phyloP scores from a whole-genome alignment of 2,113 vertebrate species.

The Rallus limicola region DNA sequence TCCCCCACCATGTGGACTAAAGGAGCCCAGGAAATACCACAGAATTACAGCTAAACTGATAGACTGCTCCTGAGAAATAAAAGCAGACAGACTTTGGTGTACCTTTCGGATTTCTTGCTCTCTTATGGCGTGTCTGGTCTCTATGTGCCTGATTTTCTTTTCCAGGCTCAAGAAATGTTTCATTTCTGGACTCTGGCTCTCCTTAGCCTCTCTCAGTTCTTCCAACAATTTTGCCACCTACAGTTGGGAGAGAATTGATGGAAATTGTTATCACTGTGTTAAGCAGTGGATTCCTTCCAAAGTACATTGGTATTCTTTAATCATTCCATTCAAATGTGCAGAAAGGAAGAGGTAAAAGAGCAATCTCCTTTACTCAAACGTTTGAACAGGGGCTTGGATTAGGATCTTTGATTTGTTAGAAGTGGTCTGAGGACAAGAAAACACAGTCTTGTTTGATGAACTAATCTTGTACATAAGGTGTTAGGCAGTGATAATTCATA shows the following conservation, averaged over 20 bases:
- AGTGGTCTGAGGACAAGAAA: neutral
- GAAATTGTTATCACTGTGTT: neutral
- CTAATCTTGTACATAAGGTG: neutral
- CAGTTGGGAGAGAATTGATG: neutral
- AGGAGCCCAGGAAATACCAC: neutral
- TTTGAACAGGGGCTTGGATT: neutral
- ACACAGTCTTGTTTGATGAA: neutral
- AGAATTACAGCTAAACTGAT: neutral
- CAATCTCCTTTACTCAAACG: neutral
- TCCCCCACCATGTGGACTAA: neutral
- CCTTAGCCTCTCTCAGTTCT: constrained; percentile 89
- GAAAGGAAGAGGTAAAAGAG: neutral
- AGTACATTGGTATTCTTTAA: neutral
- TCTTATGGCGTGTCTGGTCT: constrained; percentile 84
- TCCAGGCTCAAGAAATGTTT: constrained; percentile 87
- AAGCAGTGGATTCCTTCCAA: neutral
- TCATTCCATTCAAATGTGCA: neutral
- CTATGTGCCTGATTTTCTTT: constrained; percentile 87
- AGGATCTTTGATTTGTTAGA: neutral
- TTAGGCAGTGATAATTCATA: neutral
- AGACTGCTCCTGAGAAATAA: neutral
- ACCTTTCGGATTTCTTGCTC: constrained; percentile 89
- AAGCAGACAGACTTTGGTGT: neutral
- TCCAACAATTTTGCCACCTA: constrained; percentile 87
- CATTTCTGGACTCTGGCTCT: constrained; percentile 87